Base-by-base conservation (phyloP, 2,888 invertebrate species). In the Gisinianus flammeolus region DNA sequence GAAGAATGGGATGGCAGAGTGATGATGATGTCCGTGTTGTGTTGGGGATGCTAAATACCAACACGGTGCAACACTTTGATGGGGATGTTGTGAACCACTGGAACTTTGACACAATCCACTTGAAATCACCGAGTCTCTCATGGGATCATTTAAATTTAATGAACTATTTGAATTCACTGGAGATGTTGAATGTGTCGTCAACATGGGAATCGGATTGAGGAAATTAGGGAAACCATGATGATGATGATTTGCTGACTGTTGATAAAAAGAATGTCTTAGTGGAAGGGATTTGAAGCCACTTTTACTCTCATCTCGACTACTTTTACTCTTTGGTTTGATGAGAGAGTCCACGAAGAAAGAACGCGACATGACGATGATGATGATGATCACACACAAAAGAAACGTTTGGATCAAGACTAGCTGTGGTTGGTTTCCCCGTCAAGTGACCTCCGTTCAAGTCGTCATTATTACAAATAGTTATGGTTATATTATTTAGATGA, bases 291-390 rank as follows among this genome's bases (percentile, higher is more conserved):
- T 52, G 62, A 33, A 68, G n/a, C 35, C 35, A 62, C 75, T 52
- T 68, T 76, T 76, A 28, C 33, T 56, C 2, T 66, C 44, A 16
- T 62, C 62, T 3, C 62, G 33, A 67, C 68, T 71, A 22, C 22
- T 58, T 8, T 44, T 35, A 31, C 66, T 73, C 26, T 71, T 71
- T 33, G 76, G 72, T 56, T 71, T 81, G 19, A 81, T 81, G 26
- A 81, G 56, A 33, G 81, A 81, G 72, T 81, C 81, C 8, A 81
- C 81, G 30, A 79, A 79, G 64, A 81, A 81, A 10, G 81, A 81
- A 1, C 81, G 79, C 0, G 81, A 81, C 81, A 79, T 81, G 28
- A 28, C 56, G 28, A 8, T 58, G 58, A 58, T n/a, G n/a, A 58
- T 58, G 62, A 24, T 12, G 24, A 24, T 62, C 24, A 24, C 10